These are phyloP conservation scores for Pseudoips prasinana DNA, from an alignment of 2,888 invertebrate genomes.

Conservation along the genomic window DNA sequence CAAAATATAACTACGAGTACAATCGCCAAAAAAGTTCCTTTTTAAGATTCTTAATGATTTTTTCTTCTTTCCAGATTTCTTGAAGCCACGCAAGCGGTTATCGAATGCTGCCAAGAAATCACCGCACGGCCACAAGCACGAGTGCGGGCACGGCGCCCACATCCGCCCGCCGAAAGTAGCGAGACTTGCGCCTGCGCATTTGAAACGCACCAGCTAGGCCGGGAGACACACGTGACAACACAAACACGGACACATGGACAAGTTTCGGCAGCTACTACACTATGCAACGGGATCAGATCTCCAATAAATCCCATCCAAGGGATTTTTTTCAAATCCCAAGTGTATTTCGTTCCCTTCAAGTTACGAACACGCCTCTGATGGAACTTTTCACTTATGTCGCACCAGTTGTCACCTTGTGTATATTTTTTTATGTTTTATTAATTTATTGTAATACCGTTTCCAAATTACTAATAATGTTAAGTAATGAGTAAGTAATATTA, in stretches of 20 bases:
- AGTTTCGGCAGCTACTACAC: constrained; percentile 36
- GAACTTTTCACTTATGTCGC: constrained; percentile 41
- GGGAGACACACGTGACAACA: constrained; percentile 25
- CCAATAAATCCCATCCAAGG: constrained; percentile 6
- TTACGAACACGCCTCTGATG: constrained; percentile 27
- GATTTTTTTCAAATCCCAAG: constrained; percentile 3
- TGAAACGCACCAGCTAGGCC: constrained; percentile 72
- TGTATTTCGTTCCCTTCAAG: constrained; percentile 9
- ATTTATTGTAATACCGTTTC: constrained; percentile 63
- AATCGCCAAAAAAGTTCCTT: no score
- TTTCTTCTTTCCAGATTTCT: constrained; percentile 82
- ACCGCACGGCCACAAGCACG: constrained; percentile 70
- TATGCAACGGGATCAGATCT: constrained; percentile 11
- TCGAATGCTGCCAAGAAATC: constrained; percentile 75
- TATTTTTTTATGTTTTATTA: constrained; percentile 68
- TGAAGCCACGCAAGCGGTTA: constrained; percentile 84
- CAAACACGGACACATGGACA: constrained; percentile 36
- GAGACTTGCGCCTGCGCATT: constrained; percentile 63
- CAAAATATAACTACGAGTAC: no score
- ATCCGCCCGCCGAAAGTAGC: constrained; percentile 76
- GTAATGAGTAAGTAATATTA: constrained; percentile 75
- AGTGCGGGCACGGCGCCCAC: constrained; percentile 71
- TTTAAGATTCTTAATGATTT: no score
- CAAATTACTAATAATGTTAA: constrained; percentile 72
- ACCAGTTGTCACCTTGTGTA: constrained; percentile 56